These are phyloP conservation scores for Dorcus parallelipipedus DNA, from an alignment of 2,888 invertebrate genomes.

Conservation along the genomic window DNA sequence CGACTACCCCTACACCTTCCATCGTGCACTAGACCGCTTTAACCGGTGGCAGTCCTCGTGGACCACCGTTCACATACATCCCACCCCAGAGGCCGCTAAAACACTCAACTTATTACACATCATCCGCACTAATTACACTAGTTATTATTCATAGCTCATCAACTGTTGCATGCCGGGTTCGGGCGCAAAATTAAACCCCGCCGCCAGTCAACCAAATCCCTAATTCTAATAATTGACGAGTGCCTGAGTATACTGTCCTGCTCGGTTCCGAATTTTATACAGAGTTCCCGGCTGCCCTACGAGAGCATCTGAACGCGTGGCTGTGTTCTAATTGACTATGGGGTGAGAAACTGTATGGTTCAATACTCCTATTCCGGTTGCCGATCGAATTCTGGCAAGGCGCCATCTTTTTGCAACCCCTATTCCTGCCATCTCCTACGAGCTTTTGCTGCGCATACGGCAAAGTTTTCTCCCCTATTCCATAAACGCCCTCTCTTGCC, in stretches of 20 bases:
- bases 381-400: conserved; percentile 30
- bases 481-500: too few species aligned
- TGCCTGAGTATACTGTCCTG: conserved; percentile 1
- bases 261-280: conserved; percentile 3
- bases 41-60: conserved; percentile 22
- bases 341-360: conserved; percentile 44
- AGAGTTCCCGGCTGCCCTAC: conserved; percentile 8
- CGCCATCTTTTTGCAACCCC: conserved; percentile 21
- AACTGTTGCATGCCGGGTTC: conserved; percentile 42
- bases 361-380: conserved; percentile 38
- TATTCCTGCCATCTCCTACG: background rate
- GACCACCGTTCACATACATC: conserved; percentile 33
- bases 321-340: conserved; percentile 39
- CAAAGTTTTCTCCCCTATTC: too few species aligned
- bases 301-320: conserved; percentile 27
- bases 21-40: conserved; percentile 7
- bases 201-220: background rate
- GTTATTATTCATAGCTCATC: conserved; percentile 44
- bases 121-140: conserved; percentile 35
- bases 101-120: conserved; percentile 41
- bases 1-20: conserved; percentile 22
- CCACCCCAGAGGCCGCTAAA: conserved; percentile 41
- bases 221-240: conserved; percentile 1
- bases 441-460: background rate
- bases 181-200: background rate